Conservation (phyloP, 2,113 vertebrate genomes). For the Potamarius usumacintae region DNA sequence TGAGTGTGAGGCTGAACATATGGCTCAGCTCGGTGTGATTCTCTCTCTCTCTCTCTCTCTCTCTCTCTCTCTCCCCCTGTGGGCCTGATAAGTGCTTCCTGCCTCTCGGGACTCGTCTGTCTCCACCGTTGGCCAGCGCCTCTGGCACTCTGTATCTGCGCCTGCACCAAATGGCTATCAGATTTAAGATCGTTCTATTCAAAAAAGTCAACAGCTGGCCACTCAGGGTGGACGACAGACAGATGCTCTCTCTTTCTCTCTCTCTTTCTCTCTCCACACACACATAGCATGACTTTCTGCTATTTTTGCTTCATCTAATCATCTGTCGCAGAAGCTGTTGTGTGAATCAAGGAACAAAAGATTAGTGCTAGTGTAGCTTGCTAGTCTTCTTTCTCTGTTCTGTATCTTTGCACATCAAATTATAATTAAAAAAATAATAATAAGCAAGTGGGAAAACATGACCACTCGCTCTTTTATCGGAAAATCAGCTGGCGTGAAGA, state of each 20-base stretch:
- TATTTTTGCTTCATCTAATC: constrained; percentile 32
- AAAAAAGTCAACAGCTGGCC: constrained; percentile 71
- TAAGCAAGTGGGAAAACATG: neutral
- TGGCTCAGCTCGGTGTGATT: neutral
- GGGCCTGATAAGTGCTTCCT: constrained; percentile 64
- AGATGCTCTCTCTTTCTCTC: constrained; percentile 55
- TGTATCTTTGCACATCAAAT: neutral
- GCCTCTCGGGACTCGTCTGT: constrained; percentile 56
- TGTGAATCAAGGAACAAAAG: constrained; percentile 31
- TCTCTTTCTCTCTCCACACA: neutral
- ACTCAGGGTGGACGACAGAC: constrained; percentile 62
- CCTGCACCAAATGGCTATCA: constrained; percentile 62
- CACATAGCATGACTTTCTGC: constrained; percentile 22
- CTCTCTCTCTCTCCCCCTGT: constrained; percentile 11
- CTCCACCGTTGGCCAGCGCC: constrained; percentile 58
- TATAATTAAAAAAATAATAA: neutral
- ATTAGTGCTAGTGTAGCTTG: neutral
- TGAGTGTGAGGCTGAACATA: neutral
- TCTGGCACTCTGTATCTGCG: constrained; percentile 52
- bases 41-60: neutral
- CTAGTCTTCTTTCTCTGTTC: neutral
- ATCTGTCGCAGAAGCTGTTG: neutral
- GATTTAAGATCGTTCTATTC: constrained; percentile 67
- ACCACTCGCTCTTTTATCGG: neutral
- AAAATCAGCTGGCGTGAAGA: no score